phyloP scores from a whole-genome alignment of 2,888 invertebrate genomes.

The Rhimphoctona megacephalus region DNA sequence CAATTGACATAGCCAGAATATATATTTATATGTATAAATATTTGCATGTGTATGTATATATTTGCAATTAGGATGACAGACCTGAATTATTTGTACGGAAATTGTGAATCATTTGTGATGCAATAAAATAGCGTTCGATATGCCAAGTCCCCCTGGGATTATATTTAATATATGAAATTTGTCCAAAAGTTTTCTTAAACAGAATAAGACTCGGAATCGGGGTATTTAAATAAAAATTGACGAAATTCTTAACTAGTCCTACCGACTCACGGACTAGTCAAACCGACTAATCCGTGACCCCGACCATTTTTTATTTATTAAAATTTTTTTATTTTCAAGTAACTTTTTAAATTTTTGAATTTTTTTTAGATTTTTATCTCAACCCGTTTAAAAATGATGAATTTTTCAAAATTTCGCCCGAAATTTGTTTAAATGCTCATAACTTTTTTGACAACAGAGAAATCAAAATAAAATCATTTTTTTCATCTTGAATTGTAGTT shows the following conservation, averaged over 20 bases:
- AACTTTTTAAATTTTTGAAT: too few species aligned
- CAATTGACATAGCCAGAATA: not conserved
- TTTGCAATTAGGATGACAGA: slow-evolving; percentile 40
- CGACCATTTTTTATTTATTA: too few species aligned
- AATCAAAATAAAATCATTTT: too few species aligned
- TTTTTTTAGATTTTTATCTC: too few species aligned
- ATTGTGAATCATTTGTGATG: not conserved
- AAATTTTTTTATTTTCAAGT: too few species aligned
- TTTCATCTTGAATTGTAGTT: too few species aligned
- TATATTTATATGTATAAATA: slow-evolving; percentile 22
- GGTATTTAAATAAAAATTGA: not conserved
- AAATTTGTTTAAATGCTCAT: too few species aligned
- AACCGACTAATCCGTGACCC: too few species aligned
- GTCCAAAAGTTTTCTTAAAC: not conserved
- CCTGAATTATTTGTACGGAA: slow-evolving; percentile 44
- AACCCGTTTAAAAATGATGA: too few species aligned
- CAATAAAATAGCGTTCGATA: slow-evolving; percentile 9
- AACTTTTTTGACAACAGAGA: too few species aligned
- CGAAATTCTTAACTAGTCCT: not conserved
- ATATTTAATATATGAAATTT: not conserved
- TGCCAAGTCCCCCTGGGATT: slow-evolving; percentile 5
- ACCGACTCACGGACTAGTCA: too few species aligned
- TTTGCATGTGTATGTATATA: not conserved
- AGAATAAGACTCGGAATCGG: not conserved
- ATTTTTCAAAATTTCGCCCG: too few species aligned